Base-by-base conservation (phyloP, 2,888 invertebrate species). In the Dione juno region DNA sequence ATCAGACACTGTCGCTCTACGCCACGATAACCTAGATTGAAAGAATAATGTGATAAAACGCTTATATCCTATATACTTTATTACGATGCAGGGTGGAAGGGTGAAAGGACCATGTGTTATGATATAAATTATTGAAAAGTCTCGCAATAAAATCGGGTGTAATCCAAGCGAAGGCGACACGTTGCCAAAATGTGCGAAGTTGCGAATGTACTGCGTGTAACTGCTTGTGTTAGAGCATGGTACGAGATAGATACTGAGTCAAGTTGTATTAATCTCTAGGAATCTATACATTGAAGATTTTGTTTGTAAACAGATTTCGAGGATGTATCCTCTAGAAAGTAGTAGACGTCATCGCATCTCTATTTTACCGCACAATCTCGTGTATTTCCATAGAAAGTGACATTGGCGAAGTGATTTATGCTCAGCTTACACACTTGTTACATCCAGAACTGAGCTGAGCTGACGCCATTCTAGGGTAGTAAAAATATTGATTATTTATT, bases 41-140 rank as follows among this genome's bases (percentile, higher is more conserved):
- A 73, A 73, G 71, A 73, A 72, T 64, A 43, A 57, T 45, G 58
- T 43, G 66, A 67, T 70, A 70, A 70, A 72, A 66, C 54, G 53
- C 61, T 66, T 66, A 70, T 69, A 68, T 61, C 21, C 10, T 41
- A 64, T 67, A 63, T 67, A 74, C 68, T 74, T 77, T 77, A 76
- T 75, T 71, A 72, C 63, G 69, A 70, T 70, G 48, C 67, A 67
- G 70, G 70, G 74, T 70, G 70, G 64, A 66, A n/a, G 72, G 70
- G 74, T 65, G 54, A 59, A 59, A 70, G 77, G 52, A 64, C 79
- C 82, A 82, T 83, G 79, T 83, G 86, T 86, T 85, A 83, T 82
- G 80, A 82, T 85, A 88, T 89, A 89, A 89, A 87, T 89, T 89
- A 89, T 88, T 87, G 89, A 87, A 88, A 89, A 89, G 87, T 89